Evolutionary conservation across 1,140 invertebrate genomes (phyloP).

Genomic region (Bombus sylvicola): DNA sequence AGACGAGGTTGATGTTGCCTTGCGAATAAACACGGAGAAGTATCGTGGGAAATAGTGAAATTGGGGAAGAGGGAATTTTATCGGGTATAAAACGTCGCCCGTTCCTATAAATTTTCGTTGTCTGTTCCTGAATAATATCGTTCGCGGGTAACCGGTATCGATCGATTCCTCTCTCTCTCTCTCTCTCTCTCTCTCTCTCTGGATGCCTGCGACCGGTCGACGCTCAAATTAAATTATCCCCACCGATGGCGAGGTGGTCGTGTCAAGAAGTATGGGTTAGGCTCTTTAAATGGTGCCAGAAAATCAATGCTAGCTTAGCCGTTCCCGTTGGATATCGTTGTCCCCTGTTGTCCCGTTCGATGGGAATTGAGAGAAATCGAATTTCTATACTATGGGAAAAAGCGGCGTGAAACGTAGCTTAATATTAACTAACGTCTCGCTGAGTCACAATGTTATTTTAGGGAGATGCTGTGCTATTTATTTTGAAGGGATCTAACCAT

Average conservation of each 20-base stretch:
- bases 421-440: neutral
- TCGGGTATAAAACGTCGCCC: slow-evolving; percentile 45
- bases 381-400: neutral
- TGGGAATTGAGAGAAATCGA: slow-evolving; percentile 5
- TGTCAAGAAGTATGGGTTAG: slow-evolving; percentile 48
- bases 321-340: neutral
- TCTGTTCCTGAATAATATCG: slow-evolving; percentile 48
- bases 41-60: neutral
- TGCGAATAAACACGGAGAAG: neutral
- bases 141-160: slow-evolving; percentile 24
- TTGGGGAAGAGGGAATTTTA: slow-evolving; percentile 31
- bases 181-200: neutral
- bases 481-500: neutral
- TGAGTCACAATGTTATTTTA: neutral
- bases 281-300: slow-evolving; percentile 58
- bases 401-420: neutral
- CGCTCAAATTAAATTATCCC: slow-evolving; percentile 65
- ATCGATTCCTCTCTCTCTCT: slow-evolving; percentile 29
- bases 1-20: too few species aligned
- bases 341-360: neutral
- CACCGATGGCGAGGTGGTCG: slow-evolving; percentile 14
- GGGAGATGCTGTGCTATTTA: too few species aligned
- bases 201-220: slow-evolving; percentile 40
- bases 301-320: slow-evolving; percentile 58
- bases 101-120: slow-evolving; percentile 52